Percentiles rank a stretch among this genome's conserved stretches.
These are phyloP conservation scores for Pyrrhia umbra DNA, from an alignment of 2,888 invertebrate genomes.

Conservation along the genomic window DNA sequence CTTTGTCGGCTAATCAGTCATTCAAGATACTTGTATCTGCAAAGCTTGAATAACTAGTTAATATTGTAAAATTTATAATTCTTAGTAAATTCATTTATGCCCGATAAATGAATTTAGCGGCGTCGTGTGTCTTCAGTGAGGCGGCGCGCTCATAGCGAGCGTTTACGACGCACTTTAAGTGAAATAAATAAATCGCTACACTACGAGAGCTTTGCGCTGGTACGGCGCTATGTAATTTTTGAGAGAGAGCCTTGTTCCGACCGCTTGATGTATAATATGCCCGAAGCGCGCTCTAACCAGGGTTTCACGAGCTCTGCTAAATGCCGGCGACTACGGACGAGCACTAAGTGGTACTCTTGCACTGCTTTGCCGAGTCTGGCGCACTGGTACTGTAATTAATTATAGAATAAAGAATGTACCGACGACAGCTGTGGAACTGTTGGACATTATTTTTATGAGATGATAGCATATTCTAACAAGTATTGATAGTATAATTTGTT, in stretches of 20 bases:
- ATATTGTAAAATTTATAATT: slow-evolving; percentile 55
- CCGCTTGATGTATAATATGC: slow-evolving; percentile 77
- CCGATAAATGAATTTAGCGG: slow-evolving; percentile 60
- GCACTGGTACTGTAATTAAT: slow-evolving; percentile 43
- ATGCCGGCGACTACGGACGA: slow-evolving; percentile 36
- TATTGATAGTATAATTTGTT: too few species aligned
- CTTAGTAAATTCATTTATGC: slow-evolving; percentile 62
- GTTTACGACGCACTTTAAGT: slow-evolving; percentile 83
- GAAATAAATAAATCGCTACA: slow-evolving; percentile 86
- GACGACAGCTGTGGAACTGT: slow-evolving; percentile 13
- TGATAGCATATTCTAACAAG: too few species aligned
- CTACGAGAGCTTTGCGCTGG: slow-evolving; percentile 66
- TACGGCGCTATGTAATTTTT: slow-evolving; percentile 78
- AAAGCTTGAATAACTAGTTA: slow-evolving; percentile 45
- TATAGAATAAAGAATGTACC: slow-evolving; percentile 26
- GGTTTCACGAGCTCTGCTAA: slow-evolving; percentile 45
- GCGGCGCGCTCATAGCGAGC: slow-evolving; percentile 55
- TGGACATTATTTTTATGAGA: too few species aligned
- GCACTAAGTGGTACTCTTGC: slow-evolving; percentile 48
- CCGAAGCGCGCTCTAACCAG: slow-evolving; percentile 62
- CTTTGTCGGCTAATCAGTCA: slow-evolving; percentile 26
- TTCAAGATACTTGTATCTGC: slow-evolving; percentile 30
- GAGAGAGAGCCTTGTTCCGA: slow-evolving; percentile 74
- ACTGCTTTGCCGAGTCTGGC: slow-evolving; percentile 16
- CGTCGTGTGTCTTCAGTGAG: slow-evolving; percentile 55